phyloP scores from a whole-genome alignment of 2,888 invertebrate species.

The Escarpia spicata region DNA sequence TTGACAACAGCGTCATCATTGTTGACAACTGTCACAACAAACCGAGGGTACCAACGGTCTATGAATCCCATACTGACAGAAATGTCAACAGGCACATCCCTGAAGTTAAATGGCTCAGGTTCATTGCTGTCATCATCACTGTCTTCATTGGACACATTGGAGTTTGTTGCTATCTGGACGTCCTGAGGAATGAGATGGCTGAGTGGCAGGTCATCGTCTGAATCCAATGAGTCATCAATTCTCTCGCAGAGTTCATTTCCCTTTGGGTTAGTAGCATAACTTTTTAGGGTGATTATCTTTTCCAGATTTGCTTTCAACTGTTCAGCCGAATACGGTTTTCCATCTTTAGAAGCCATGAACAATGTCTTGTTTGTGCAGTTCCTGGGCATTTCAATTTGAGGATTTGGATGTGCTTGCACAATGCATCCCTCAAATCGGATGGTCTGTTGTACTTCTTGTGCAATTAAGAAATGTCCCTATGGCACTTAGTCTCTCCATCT shows the following conservation, averaged over 20 bases:
- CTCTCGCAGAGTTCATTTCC: neutral
- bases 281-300: neutral
- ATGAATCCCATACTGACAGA: neutral
- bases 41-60: neutral
- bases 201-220: neutral
- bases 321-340: no score
- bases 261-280: neutral
- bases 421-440: no score
- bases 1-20: neutral
- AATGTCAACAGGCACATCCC: neutral
- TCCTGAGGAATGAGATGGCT: neutral
- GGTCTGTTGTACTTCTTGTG: no score
- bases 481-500: no score
- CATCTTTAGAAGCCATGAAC: no score
- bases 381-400: no score
- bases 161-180: neutral
- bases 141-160: neutral
- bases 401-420: no score
- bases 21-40: neutral
- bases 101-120: neutral
- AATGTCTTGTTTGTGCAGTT: no score
- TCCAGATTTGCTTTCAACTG: no score
- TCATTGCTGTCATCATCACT: conserved; percentile 1
- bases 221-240: neutral
- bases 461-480: no score